A percentile compares a stretch with the other conserved stretches of the same genome.
Evolutionary conservation across 2,888 invertebrate genomes (phyloP).

Genomic region (Drosophila suboccidentalis): DNA sequence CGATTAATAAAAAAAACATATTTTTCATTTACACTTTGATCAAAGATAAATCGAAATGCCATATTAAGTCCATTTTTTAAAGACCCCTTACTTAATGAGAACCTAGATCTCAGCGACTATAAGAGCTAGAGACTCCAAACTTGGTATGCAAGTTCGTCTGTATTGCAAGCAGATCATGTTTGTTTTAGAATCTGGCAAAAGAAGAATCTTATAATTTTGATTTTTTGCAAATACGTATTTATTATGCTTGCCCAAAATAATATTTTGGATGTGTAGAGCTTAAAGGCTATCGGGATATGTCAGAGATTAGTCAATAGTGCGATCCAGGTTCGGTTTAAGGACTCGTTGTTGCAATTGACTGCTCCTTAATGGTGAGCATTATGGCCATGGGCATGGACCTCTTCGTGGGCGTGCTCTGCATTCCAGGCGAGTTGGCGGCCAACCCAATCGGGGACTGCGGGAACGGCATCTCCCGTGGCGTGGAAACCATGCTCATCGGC

Average conservation of each 20-base stretch:
- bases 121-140: too few relatives aligned
- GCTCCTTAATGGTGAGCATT: constrained; percentile 36
- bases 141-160: too few relatives aligned
- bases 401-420: constrained; percentile 33
- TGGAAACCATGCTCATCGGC: constrained; percentile 83
- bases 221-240: constrained; percentile 52
- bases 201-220: too few relatives aligned
- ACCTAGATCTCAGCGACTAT: too few relatives aligned
- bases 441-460: constrained; percentile 39
- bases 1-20: too few relatives aligned
- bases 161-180: too few relatives aligned
- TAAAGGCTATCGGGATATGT: constrained; percentile 37
- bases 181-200: too few relatives aligned
- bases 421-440: constrained; percentile 31
- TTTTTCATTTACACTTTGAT: too few relatives aligned
- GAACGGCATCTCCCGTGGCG: constrained; percentile 47
- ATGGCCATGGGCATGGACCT: constrained; percentile 4
- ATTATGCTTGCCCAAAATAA: constrained; percentile 33
- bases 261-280: constrained; percentile 26
- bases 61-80: too few relatives aligned
- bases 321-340: constrained; percentile 29
- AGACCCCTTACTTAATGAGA: too few relatives aligned
- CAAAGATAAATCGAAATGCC: too few relatives aligned
- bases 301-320: constrained; percentile 37
- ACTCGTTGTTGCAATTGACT: background rate